phyloP scores from a whole-genome alignment of 2,888 invertebrate species.

The Thereva nobilitata region DNA sequence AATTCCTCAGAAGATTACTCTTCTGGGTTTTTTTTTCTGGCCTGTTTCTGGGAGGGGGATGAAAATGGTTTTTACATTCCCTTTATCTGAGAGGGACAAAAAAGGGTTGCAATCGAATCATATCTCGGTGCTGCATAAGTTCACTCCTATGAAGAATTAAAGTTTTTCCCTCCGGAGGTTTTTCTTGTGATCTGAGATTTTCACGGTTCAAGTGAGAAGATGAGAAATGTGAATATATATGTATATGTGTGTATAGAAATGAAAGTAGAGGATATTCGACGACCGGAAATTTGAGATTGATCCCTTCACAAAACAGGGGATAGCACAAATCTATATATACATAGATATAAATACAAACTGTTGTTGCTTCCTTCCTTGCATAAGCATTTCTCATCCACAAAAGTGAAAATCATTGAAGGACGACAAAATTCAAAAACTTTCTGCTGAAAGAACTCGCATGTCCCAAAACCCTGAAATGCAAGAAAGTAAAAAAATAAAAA shows the following conservation, averaged over 20 bases:
- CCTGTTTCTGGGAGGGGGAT: neutral
- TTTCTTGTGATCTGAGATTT: constrained; percentile 2
- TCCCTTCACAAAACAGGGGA: constrained; percentile 12
- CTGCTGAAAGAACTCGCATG: too few species aligned
- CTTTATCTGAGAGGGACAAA: constrained; percentile 1
- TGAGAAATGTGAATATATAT: neutral
- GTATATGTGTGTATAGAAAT: neutral
- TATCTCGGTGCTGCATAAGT: constrained; percentile 18
- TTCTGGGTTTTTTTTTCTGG: too few species aligned
- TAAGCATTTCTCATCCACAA: too few species aligned
- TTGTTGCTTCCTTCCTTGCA: too few species aligned
- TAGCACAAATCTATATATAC: too few species aligned
- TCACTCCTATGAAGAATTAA: constrained; percentile 14
- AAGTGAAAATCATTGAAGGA: too few species aligned
- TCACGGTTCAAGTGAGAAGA: neutral
- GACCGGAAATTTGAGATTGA: constrained; percentile 14
- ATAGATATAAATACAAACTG: too few species aligned
- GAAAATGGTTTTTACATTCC: constrained; percentile 10
- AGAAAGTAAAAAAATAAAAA: too few species aligned
- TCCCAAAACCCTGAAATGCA: too few species aligned
- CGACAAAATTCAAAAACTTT: too few species aligned
- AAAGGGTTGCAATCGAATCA: constrained; percentile 1
- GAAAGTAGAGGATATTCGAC: neutral
- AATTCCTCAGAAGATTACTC: too few species aligned
- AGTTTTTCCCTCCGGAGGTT: constrained; percentile 14